phyloP scores from a whole-genome alignment of 2,797 vertebrate species.

The Channa striata region DNA sequence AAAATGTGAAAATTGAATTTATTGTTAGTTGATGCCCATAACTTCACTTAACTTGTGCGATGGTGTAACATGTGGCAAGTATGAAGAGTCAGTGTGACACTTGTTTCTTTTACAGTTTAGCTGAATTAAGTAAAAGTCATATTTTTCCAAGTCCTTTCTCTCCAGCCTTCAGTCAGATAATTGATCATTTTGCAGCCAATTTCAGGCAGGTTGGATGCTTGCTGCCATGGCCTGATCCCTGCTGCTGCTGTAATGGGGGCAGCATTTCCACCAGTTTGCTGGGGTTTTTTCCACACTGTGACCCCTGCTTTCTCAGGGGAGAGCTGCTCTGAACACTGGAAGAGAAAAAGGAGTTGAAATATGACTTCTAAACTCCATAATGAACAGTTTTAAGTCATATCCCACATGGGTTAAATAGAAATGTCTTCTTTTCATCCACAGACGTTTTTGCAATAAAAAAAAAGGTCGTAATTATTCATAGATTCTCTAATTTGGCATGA shows the following conservation, averaged over 20 bases:
- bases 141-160: conserved; percentile 79
- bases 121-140: conserved; percentile 86
- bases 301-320: conserved; percentile 68
- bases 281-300: conserved; percentile 76
- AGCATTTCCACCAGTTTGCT: conserved; percentile 78
- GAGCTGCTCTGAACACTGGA: conserved; percentile 57
- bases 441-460: conserved; percentile 1
- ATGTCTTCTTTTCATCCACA: conserved; percentile 12
- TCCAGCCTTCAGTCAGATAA: conserved; percentile 83
- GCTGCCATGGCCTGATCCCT: conserved; percentile 85
- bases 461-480: background rate
- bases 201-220: conserved; percentile 84
- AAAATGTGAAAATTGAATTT: conserved; percentile 63
- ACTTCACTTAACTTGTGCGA: conserved; percentile 62
- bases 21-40: conserved; percentile 53
- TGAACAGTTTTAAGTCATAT: conserved; percentile 44
- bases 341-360: conserved; percentile 51
- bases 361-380: conserved; percentile 53
- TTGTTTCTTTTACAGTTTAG: conserved; percentile 83
- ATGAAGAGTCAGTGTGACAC: conserved; percentile 65
- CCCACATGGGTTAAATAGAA: conserved; percentile 32
- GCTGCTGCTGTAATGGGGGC: conserved; percentile 85
- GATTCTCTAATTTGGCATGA: background rate
- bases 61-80: conserved; percentile 42
- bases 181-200: conserved; percentile 89